Evolutionary conservation across 2,797 vertebrate genomes (phyloP).

Genomic region (Aplochiton taeniatus): DNA sequence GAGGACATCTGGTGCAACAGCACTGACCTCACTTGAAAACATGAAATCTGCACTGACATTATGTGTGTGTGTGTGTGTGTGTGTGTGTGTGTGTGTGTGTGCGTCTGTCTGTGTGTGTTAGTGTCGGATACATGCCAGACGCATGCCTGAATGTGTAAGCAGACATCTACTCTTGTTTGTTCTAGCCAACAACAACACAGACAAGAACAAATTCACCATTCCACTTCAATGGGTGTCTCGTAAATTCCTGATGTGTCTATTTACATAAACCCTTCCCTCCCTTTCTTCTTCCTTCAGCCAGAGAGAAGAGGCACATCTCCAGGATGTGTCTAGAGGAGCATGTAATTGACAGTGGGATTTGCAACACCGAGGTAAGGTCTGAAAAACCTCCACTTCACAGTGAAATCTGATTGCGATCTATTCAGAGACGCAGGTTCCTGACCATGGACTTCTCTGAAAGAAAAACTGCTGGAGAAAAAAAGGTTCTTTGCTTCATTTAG

Average conservation of each 20-base stretch:
- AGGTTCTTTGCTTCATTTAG: no score
- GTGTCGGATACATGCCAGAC: no score
- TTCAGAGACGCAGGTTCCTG: no score
- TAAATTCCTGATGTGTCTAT: constrained; percentile 20
- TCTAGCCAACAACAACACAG: neutral
- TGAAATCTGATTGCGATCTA: no score
- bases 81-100: constrained; percentile 3
- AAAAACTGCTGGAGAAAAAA: no score
- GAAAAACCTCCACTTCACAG: no score
- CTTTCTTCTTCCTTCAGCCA: neutral
- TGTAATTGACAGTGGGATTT: no score
- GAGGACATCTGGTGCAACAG: constrained; percentile 31
- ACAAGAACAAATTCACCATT: no score
- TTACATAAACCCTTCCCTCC: neutral
- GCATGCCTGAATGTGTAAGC: no score
- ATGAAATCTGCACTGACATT: constrained; percentile 2
- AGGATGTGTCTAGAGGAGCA: no score
- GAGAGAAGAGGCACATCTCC: neutral
- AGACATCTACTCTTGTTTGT: constrained; percentile 4
- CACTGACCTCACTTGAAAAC: constrained; percentile 37
- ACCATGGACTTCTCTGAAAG: no score
- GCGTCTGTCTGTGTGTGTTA: constrained; percentile 5
- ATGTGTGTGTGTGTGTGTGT: neutral
- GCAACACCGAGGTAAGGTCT: no score
- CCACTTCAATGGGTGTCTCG: neutral